phyloP scores from a whole-genome alignment of 1,140 invertebrate species.

The Phymorhynchus buccinoides region DNA sequence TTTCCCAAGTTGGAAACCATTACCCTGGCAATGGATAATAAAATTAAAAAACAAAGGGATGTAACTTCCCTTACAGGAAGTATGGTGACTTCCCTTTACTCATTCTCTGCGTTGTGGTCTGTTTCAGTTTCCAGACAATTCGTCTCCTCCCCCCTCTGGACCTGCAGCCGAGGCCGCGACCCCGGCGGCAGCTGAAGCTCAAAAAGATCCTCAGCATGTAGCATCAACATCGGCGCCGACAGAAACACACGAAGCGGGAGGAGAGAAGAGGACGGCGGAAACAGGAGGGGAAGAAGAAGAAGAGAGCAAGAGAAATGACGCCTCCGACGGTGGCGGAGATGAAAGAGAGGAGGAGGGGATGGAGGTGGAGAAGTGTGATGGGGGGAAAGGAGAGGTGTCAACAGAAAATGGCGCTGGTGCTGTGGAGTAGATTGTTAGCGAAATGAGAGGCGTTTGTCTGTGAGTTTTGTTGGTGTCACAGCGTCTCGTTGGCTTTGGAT shows the following conservation, averaged over 20 bases:
- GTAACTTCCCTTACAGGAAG: too few species aligned
- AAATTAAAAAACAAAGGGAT: too few species aligned
- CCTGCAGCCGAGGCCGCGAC: not conserved
- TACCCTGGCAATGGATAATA: too few species aligned
- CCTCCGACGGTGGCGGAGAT: too few species aligned
- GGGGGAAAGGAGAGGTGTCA: not conserved
- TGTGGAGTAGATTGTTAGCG: not conserved
- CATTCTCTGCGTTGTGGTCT: not conserved
- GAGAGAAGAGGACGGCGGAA: not conserved
- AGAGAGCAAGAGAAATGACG: constrained; percentile 17
- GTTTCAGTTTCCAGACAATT: constrained; percentile 15
- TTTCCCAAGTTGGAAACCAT: too few species aligned
- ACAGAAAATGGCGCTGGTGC: not conserved
- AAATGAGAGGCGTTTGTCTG: not conserved
- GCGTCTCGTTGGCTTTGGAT: too few species aligned
- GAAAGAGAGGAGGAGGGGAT: not conserved
- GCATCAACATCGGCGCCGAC: not conserved
- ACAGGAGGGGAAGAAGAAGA: not conserved
- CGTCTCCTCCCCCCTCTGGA: not conserved
- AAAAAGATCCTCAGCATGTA: constrained; percentile 30
- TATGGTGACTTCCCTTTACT: too few species aligned
- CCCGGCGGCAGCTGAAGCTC: not conserved
- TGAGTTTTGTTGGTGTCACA: too few species aligned
- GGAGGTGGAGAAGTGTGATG: not conserved
- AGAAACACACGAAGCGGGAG: not conserved